phyloP scores from a whole-genome alignment of 1,140 invertebrate genomes.

The Saccostrea glomerata region DNA sequence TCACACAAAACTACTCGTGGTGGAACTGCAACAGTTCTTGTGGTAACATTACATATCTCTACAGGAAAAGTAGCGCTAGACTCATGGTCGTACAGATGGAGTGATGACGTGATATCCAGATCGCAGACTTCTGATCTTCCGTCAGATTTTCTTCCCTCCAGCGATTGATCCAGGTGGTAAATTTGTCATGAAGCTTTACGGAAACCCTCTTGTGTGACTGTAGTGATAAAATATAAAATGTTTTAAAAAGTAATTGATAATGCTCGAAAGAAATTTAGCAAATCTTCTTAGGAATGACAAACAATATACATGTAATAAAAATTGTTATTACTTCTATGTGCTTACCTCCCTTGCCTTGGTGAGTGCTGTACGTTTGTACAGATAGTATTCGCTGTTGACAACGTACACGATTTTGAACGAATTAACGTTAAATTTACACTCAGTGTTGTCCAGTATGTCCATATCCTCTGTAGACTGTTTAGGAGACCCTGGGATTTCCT shows the following conservation, averaged over 20 bases:
- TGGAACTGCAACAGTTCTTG: no score
- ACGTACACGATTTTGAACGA: conserved; percentile 89
- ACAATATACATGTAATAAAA: no score
- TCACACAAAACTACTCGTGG: no score
- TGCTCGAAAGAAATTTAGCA: neutral
- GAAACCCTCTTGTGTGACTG: conserved; percentile 89
- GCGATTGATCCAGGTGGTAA: conserved; percentile 85
- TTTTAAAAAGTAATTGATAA: neutral
- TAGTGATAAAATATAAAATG: conserved; percentile 29
- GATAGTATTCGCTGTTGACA: conserved; percentile 88
- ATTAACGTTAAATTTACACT: conserved; percentile 87
- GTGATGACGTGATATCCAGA: no score
- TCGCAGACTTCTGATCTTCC: conserved; percentile 82
- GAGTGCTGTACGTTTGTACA: conserved; percentile 89
- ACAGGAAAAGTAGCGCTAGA: no score
- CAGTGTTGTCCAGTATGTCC: conserved; percentile 83
- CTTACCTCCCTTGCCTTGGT: conserved; percentile 87
- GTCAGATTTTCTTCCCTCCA: conserved; percentile 86
- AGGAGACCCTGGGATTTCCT: conserved; percentile 38
- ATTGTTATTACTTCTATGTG: neutral
- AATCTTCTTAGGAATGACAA: neutral
- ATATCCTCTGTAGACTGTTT: conserved; percentile 68
- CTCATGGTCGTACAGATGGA: no score
- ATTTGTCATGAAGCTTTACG: conserved; percentile 83
- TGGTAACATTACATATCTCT: no score